Base-by-base conservation (phyloP, 2,888 invertebrate species). In the Euproctis similis region DNA sequence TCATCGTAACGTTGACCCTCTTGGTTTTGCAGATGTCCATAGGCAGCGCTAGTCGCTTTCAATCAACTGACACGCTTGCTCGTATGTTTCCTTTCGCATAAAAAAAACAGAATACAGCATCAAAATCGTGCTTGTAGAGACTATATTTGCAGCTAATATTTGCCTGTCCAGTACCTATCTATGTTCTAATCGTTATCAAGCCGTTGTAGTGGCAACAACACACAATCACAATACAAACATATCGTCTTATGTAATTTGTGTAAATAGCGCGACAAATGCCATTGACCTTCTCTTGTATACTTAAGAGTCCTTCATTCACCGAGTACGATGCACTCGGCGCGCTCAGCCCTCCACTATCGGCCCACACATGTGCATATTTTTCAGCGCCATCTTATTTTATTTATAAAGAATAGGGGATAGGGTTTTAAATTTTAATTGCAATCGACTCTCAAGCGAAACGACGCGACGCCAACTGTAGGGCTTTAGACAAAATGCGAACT, bases 281-380 rank as follows among this genome's bases (percentile, higher is more conserved):
- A 78, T 62, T 75, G 78, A 78, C 78, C 81, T 78, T 74, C n/a
- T n/a, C 65, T 58, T 51, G 53, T 62, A 69, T 66, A 70, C 63
- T 69, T 63, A 68, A 72, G 72, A 77, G 74, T 77, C 73, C 77
- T 73, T 71, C 74, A 72, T 67, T 69, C 57, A 67, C 43, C 27
- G 56, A 54, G 76, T 67, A 59, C 78, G 65, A 74, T 74, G 78
- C 75, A 71, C 81, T 48, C 68, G 53, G 62, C 59, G 64, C 67
- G 62, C 59, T 63, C 63, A 61, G 69, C 62, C 52, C 50, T 46
- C n/a, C 49, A 53, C 60, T 75, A 77, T 76, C 77, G 35, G 70
- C 68, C 74, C 76, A 74, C 76, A 75, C 74, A 68, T 58, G 61
- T 59, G 67, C 59, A 57, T 67, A 65, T 71, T 68, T 67, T 52